Evolutionary conservation across 2,113 vertebrate genomes (phyloP).

Genomic region (Lagopus muta): DNA sequence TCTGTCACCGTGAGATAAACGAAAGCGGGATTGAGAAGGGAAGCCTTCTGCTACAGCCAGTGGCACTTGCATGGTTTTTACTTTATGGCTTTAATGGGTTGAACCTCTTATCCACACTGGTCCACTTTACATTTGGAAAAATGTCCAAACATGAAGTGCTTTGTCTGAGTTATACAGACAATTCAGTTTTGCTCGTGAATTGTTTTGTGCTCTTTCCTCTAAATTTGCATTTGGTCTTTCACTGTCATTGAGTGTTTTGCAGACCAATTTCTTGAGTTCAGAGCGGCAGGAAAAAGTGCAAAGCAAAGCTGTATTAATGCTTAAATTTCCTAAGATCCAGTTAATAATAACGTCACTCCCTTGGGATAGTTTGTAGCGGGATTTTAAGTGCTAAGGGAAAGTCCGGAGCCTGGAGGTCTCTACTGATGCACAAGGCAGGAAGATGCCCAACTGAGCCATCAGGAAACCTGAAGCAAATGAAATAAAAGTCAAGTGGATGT

Average conservation of each 20-base stretch:
- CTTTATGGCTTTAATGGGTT: background rate
- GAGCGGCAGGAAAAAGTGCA: background rate
- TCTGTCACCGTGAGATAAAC: background rate
- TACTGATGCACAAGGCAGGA: background rate
- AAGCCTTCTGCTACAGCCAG: background rate
- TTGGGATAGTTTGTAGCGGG: background rate
- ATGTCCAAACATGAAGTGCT: background rate
- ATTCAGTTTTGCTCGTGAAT: background rate
- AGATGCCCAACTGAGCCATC: background rate
- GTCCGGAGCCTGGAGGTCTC: background rate
- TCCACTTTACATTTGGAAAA: background rate
- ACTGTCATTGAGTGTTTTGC: background rate
- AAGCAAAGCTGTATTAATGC: background rate
- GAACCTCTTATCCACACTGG: background rate
- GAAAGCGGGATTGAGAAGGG: background rate
- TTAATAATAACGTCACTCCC: background rate
- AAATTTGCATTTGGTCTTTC: background rate
- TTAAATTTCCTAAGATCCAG: background rate
- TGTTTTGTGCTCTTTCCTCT: background rate
- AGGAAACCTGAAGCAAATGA: background rate
- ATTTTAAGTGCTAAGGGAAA: background rate
- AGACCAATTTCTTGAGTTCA: background rate
- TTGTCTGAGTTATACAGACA: background rate
- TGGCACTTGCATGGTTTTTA: background rate
- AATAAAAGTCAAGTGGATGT: background rate